phyloP scores from a whole-genome alignment of 2,797 vertebrate genomes.

The Acanthurus tractus region DNA sequence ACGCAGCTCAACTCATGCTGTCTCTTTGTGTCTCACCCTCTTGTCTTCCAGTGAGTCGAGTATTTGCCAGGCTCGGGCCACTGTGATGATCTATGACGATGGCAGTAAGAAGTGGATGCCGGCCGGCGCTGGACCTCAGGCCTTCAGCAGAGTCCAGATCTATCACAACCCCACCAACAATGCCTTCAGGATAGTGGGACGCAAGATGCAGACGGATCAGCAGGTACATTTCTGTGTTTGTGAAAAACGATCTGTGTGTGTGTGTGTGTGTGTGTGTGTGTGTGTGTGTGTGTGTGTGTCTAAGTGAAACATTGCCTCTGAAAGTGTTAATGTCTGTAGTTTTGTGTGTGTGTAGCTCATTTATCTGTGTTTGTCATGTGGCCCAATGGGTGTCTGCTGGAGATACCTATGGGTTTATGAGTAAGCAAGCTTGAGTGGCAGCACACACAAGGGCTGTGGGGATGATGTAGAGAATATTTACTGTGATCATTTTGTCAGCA shows the following conservation, averaged over 20 bases:
- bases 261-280: not conserved
- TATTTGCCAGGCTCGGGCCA: constrained; percentile 92
- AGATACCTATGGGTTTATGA: constrained; percentile 13
- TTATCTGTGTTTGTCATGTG: constrained; percentile 6
- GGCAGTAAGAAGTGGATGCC: constrained; percentile 92
- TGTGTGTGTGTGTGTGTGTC: not conserved
- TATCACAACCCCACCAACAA: constrained; percentile 90
- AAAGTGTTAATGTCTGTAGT: not conserved
- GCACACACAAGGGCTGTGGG: not conserved
- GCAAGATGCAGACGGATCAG: constrained; percentile 93
- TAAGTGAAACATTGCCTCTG: not conserved
- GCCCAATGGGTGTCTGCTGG: constrained; percentile 5
- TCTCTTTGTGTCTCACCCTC: constrained; percentile 19
- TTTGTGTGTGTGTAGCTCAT: not conserved
- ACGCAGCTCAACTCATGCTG: not conserved
- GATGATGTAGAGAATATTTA: not conserved
- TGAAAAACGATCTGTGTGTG: too few species aligned
- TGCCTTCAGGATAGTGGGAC: constrained; percentile 92
- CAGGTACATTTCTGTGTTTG: constrained; percentile 83
- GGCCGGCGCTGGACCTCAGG: constrained; percentile 87
- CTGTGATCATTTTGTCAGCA: not conserved
- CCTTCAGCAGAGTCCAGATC: constrained; percentile 93
- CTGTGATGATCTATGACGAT: constrained; percentile 95
- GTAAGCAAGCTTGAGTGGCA: constrained; percentile 29
- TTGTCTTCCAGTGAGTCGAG: constrained; percentile 88